Evolutionary conservation across 2,113 vertebrate species (phyloP), one percentile per base, ranked within the genome.

Genomic region (Limnothrissa miodon): DNA sequence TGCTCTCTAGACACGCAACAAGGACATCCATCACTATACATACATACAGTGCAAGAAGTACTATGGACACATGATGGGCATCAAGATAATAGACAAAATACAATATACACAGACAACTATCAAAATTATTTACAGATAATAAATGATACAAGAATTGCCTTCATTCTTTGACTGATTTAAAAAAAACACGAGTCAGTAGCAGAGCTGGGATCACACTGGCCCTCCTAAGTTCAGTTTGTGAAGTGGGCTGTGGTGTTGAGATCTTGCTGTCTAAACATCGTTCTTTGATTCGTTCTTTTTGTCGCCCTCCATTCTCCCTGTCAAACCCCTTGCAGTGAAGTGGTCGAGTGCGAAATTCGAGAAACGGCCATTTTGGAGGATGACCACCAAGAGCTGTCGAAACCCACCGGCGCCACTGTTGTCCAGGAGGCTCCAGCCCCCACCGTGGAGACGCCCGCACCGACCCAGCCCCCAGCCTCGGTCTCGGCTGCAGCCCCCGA

Each of bases 321-420:
- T 36, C 59, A 44, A 78, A 42, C 7, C 0, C 78, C 15, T 2
- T 36, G 74, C 48, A 25, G 36, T 19, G 79, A 74, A 19, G 44
- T 85, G 51, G 29, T 46, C 15, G 9, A 82, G 45, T 29, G 39
- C 3, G 62, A 80, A 80, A 80, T 83, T 48, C 79, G 78, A 25
- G 85, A 86, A 74, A 83, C 85, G 2, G 85, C 70, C 39, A 86
- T 86, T 45, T 42, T 83, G 59, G 85, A 86, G 45, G 9, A 51
- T 4, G 19, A 53, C 29, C 62, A 79, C 80, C 10, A 59, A 56
- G 59, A 82, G 46, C 80, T 62, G 29, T n/a, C 59, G 29, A 78
- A 62, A 2, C 33, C n/a, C 25, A 66, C 59, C 13, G 59, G 9
- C 25, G 25, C n/a, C 59, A 13, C 59, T 66, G 59, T 66, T 74